Evolutionary conservation across 2,888 invertebrate genomes (phyloP).

Genomic region (Drosophila mercatorum): DNA sequence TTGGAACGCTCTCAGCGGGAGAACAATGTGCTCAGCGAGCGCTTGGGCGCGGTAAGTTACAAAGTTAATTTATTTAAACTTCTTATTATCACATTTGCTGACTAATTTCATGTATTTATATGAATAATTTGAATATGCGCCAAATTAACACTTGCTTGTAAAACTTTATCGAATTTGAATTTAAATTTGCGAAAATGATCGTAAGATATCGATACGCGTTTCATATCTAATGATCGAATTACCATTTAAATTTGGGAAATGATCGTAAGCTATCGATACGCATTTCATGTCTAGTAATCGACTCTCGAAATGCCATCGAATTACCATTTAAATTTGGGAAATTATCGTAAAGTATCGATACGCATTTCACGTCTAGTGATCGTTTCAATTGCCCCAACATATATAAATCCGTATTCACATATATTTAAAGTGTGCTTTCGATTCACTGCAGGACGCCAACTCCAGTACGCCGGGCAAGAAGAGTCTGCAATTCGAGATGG

Average conservation of each 20-base stretch:
- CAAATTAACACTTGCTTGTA: no score
- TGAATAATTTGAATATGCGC: neutral
- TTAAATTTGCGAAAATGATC: no score
- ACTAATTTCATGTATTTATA: neutral
- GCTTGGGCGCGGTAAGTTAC: conserved; percentile 87
- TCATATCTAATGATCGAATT: no score
- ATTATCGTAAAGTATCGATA: conserved; percentile 3
- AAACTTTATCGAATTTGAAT: no score
- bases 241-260: no score
- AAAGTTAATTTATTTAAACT: neutral
- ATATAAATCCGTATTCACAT: neutral
- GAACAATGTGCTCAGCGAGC: conserved; percentile 89
- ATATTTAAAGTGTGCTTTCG: no score
- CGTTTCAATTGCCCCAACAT: neutral
- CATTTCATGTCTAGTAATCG: neutral
- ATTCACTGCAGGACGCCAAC: conserved; percentile 74
- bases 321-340: neutral
- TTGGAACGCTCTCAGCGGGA: conserved; percentile 90
- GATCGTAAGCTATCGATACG: no score
- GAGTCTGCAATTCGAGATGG: conserved; percentile 96
- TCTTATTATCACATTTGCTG: neutral
- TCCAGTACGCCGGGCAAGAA: conserved; percentile 84
- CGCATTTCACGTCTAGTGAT: neutral
- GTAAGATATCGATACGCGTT: no score
- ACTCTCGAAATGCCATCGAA: neutral